Conservation (phyloP, 2,888 invertebrate species). For the Esperia sulphurella region DNA sequence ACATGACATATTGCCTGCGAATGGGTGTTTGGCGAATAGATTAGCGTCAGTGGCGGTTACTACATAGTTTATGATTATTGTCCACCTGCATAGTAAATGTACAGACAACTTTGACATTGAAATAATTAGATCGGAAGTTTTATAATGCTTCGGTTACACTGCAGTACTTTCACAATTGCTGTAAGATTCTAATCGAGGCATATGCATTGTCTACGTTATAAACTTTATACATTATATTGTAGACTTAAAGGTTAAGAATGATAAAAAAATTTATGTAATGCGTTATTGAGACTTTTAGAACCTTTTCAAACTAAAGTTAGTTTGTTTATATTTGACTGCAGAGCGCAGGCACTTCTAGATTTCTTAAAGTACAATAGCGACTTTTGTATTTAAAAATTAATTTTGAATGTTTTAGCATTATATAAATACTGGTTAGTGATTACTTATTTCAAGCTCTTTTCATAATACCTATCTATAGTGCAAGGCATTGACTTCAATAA, state of each 20-base stretch:
- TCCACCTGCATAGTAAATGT: constrained; percentile 43
- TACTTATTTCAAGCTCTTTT: no score
- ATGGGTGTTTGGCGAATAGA: constrained; percentile 47
- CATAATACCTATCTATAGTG: no score
- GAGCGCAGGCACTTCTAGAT: no score
- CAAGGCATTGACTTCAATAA: background rate
- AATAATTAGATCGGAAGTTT: constrained; percentile 19
- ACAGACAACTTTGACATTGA: constrained; percentile 26
- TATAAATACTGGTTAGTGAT: no score
- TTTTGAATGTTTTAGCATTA: no score
- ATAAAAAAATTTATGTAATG: no score
- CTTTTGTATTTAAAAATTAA: no score
- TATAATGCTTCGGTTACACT: constrained; percentile 4
- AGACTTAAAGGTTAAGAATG: constrained; percentile 23
- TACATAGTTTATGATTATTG: constrained; percentile 26
- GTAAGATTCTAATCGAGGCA: constrained; percentile 49
- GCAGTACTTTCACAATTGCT: constrained; percentile 24
- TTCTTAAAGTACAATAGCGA: no score
- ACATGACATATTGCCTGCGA: constrained; percentile 49
- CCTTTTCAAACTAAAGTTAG: no score
- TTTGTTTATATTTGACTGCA: no score
- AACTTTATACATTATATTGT: constrained; percentile 10
- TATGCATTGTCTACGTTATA: constrained; percentile 29
- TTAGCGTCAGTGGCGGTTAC: constrained; percentile 35
- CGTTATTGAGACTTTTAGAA: no score